Evolutionary conservation across 2,888 invertebrate genomes (phyloP), one percentile per base, ranked within the genome.

Genomic region (Tetropium fuscum): DNA sequence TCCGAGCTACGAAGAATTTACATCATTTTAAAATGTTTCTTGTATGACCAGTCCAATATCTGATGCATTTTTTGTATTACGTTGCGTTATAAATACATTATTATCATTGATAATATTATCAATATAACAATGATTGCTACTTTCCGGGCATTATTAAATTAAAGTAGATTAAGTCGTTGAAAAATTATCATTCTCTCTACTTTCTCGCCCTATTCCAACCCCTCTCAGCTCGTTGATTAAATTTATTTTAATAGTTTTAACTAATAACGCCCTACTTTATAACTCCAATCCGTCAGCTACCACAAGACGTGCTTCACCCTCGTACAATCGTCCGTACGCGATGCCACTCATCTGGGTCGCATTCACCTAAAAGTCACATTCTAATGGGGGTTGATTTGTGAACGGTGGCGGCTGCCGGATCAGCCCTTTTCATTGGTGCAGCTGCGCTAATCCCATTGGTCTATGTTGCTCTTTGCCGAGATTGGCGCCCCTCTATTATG

Each of bases 321-420:
- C 16, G 13, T 47, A n/a, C 15, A 15, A 27, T 27, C 16, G 27
- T 6, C 16, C n/a, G 30, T 18, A 27, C 3, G 38, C 38, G 16
- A 19, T n/a, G 3, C 41, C 10, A 43, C 13, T 13, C 13, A 41
- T 43, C 22, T 43, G 20, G 41, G 47, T 32, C 53, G 25, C 36
- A 27, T 20, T 36, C 27, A n/a, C 2, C 22, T 19, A 55, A 56
- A 32, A 38, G 64, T 69, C 67, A 70, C 67, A 70, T 43, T 71
- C 70, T 71, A 66, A 54, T 55, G 58, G 58, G 55, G 62, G 64
- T 68, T 71, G 71, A 71, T 66, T 69, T 68, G 66, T 69, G 74
- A 74, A 72, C 54, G 40, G 78, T 77, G 77, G 76, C 73, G 74
- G 76, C 70, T 76, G 77, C 68, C 64, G 68, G 74, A 71, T 71